Base-by-base conservation (phyloP, 2,113 vertebrate genomes). In the Neotoma lepida region DNA sequence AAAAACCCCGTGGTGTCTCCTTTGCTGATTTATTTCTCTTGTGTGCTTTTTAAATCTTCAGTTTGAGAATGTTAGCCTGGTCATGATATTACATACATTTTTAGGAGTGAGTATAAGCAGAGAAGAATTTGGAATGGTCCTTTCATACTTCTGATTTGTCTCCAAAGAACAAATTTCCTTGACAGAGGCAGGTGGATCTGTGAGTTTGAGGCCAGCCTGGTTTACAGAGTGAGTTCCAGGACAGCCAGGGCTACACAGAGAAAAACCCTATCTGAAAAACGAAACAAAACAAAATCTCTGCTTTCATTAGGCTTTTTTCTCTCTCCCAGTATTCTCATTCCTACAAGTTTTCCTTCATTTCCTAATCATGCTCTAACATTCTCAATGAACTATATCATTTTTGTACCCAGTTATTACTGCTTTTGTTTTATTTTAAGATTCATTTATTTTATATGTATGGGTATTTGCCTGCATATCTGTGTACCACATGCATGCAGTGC, bases 111-210 rank as follows among this genome's bases (percentile, higher is more conserved):
- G 26, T 90, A 54, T 73, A 74, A 63, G 7, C 78, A 28, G 54
- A 87, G 41, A 77, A 61, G n/a, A 96, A 70, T 90, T 35, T 94
- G 41, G 28, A 88, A 63, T 74, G 30, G 44, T 84, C 8, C 33
- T 94, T 85, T 93, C 44, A 20, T 90, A 61, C 76, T 22, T 91
- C 41, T 89, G 71, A 54, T 78, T 92, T 63, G n/a, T 90, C 91
- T 4, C 28, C 64, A 81, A 80, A 89, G 46, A 93, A 80, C 6
- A 86, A 17, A 85, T 39, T 78, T 95, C 49, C n/a, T 74, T 93
- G 22, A 68, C 12, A 44, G 39, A 84, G 39, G 39, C 80, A 44
- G 39, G n/a, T 4, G 39, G 26, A 84, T 61, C 41, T 76, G 13
- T 58, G 26, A 84, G 14, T 84, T 63, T 6, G 4, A 80, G 77